Conservation (phyloP, 2,113 vertebrate genomes). For the Nothoprocta perdicaria region DNA sequence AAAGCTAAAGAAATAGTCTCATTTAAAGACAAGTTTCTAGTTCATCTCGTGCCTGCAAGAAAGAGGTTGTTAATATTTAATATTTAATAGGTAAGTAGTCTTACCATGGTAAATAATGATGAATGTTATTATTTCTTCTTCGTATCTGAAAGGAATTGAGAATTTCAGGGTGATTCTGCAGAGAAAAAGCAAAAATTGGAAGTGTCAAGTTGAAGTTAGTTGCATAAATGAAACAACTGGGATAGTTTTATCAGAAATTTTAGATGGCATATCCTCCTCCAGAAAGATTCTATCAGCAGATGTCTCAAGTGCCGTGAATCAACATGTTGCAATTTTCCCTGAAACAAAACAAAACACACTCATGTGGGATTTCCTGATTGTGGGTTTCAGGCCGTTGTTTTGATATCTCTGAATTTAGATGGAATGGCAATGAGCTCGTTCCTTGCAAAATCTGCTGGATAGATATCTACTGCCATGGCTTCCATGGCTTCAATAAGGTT, state of each 20-base stretch:
- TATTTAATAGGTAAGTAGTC: not conserved
- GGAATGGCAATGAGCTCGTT: rapidly evolving
- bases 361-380: not conserved
- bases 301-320: not conserved
- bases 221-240: not conserved
- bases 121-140: not conserved
- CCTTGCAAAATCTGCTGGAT: not conserved
- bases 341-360: not conserved
- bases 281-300: not conserved
- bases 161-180: not conserved
- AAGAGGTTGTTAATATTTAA: not conserved
- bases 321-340: not conserved
- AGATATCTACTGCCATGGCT: not conserved
- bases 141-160: not conserved
- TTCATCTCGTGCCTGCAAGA: not conserved
- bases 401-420: not conserved
- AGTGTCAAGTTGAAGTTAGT: not conserved
- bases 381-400: too few relatives aligned
- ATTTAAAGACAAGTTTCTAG: not conserved
- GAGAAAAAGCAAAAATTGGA: not conserved
- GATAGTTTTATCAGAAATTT: not conserved
- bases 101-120: not conserved
- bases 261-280: not conserved
- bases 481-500: not conserved
- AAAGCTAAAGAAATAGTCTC: not conserved